phyloP scores from a whole-genome alignment of 2,113 vertebrate species.

The Myodes glareolus region DNA sequence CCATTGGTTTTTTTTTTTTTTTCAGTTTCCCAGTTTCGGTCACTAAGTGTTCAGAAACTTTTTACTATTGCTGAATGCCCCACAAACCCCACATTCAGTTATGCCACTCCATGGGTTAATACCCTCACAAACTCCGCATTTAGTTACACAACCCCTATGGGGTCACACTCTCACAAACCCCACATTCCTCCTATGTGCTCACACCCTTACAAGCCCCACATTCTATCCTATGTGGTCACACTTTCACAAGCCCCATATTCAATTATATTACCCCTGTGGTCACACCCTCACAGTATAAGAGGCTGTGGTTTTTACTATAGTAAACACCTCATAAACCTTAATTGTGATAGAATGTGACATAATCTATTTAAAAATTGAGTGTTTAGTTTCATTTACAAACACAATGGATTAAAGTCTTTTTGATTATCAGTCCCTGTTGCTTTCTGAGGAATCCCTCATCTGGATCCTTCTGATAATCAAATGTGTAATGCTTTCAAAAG shows the following conservation, averaged over 20 bases:
- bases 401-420: not conserved
- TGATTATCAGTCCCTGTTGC: not conserved
- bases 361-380: not conserved
- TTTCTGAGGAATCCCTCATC: too few species aligned
- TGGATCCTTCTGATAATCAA: not conserved
- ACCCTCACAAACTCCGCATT: too few species aligned
- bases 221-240: not conserved
- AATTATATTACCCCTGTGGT: not conserved
- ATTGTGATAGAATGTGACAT: not conserved
- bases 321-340: not conserved
- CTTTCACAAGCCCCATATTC: not conserved
- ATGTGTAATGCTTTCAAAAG: not conserved
- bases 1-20: not conserved
- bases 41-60: not conserved
- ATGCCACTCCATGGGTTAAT: not conserved
- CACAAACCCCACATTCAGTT: not conserved
- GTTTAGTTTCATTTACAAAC: conserved; percentile 1
- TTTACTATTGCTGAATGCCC: not conserved
- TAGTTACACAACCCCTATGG: not conserved
- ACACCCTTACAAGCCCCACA: not conserved
- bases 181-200: not conserved
- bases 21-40: not conserved
- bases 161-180: not conserved
- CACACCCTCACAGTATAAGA: not conserved
- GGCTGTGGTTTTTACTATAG: not conserved